Base-by-base conservation (phyloP, 1,140 invertebrate species). In the Vanessa atalanta region DNA sequence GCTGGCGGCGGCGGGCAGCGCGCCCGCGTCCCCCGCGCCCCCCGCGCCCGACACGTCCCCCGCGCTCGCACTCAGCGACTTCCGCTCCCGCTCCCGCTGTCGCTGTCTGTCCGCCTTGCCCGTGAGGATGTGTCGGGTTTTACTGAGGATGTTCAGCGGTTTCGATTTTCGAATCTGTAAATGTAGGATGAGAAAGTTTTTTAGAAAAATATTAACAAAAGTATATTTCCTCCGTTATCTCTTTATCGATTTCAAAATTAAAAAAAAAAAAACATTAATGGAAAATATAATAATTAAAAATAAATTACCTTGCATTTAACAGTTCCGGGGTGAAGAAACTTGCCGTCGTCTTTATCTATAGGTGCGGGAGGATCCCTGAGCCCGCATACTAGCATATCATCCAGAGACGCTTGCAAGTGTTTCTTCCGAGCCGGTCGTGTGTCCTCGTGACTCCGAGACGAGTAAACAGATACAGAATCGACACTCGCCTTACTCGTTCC, bases 101-200 rank as follows among this genome's bases (percentile, higher is more conserved):
- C 98, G 93, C 71, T 98, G 94, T 80, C 97, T 96, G 83, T 98
- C 97, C 48, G 94, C 89, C 51, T 95, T 94, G 47, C 95, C 94
- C 9, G 85, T 79, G 14, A 90, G 70, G 4, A 91, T 90, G 77
- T 88, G 73, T 67, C 85, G 89, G 13, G 88, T 89, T 75, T 89
- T 93, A 8, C 85, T 85, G 13, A 93, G 75, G 7, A 93, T 80
- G 76, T 91, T 91, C n/a, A 89, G 61, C 0, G 90, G 87, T 70
- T 92, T 92, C 12, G 89, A 82, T 75, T 93, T 93, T 43, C 92
- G 88, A 0, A 89, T 80, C 88, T 92, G 81, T 69, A 72, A 61
- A 74, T 72, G 70, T 73, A 43, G 68, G 67, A 61, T 11, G 8
- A 43, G 6, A 20, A 1, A 20, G 20, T 20, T 20, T n/a, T n/a